A percentile compares a stretch with the other conserved stretches of the same genome.
Conservation (phyloP, 1,140 invertebrate species). For the Zaprionus ghesquierei region DNA sequence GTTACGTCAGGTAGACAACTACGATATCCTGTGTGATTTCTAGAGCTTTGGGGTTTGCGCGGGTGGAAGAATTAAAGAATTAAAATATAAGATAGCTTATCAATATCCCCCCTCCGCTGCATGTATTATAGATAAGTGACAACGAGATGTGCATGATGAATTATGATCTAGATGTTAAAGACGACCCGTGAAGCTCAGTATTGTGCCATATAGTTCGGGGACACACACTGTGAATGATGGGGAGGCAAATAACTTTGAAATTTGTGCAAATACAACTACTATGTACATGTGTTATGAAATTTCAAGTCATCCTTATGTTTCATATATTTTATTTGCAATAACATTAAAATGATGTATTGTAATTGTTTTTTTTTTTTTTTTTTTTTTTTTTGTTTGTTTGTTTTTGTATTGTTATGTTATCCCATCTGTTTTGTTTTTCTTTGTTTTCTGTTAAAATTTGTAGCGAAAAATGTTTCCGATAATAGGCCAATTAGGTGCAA, state of each 20-base stretch:
- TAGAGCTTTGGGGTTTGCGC: conserved; percentile 26
- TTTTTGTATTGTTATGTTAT: conserved; percentile 35
- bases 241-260: not conserved
- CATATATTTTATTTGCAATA: not conserved
- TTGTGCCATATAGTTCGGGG: conserved; percentile 60
- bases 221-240: not conserved
- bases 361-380: no score
- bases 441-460: conserved; percentile 42
- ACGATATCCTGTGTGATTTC: conserved; percentile 78
- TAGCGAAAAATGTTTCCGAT: conserved; percentile 67
- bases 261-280: not conserved
- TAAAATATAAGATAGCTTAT: conserved; percentile 3
- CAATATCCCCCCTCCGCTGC: conserved; percentile 6
- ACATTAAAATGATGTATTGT: no score
- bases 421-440: conserved; percentile 1
- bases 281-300: not conserved
- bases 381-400: not conserved
- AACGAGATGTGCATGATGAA: conserved; percentile 50
- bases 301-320: not conserved
- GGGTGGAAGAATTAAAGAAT: not conserved
- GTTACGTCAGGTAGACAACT: conserved; percentile 78
- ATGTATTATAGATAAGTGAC: conserved; percentile 47
- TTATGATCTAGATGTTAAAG: conserved; percentile 41
- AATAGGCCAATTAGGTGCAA: conserved; percentile 81
- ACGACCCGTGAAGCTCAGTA: conserved; percentile 55